Evolutionary conservation across 2,113 vertebrate species (phyloP), one percentile per base, ranked within the genome.

Genomic region (Lycaon pictus): DNA sequence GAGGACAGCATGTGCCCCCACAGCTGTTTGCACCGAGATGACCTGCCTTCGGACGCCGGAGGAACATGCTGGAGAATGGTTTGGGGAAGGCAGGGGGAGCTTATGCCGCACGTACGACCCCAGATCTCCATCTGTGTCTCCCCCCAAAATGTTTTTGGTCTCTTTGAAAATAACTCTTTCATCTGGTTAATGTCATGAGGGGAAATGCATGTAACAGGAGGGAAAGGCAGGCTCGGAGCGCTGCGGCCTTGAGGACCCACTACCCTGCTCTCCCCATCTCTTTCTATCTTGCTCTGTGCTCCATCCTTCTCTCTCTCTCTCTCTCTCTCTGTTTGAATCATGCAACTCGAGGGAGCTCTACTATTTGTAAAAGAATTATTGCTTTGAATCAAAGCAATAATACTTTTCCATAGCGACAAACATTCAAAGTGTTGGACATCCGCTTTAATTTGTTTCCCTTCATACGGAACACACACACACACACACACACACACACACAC

Each of bases 111-210:
- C 37, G 69, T 11, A 72, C 7, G 37, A 51, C 27, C 67, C 67
- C 83, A 53, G 76, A 19, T 43, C 23, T 69, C 51, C 67, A 20
- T 43, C 37, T 15, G 12, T 60, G 82, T 53, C 25, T 67, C 35
- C 11, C 62, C 32, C 1, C 53, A 62, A 53, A n/a, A 48, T 6
- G 48, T 15, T 60, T 25, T 43, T 1, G 15, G 13, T 92, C 13
- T 62, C 83, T 92, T 25, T 88, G 83, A 62, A 88, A 92, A 88
- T 29, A 92, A 48, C 60, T 77, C 53, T 22, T 90, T 76, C 48
- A 12, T 56, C 32, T 63, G 53, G 74, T 35, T 37, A 48, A 67
- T 43, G 17, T 80, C 56, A 55, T 22, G n/a, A 20, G 48, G 65
- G 79, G 84, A 74, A 56, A 2, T 53, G 53, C 20, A 58, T 82